phyloP scores from a whole-genome alignment of 2,888 invertebrate species.

The Patella depressa region DNA sequence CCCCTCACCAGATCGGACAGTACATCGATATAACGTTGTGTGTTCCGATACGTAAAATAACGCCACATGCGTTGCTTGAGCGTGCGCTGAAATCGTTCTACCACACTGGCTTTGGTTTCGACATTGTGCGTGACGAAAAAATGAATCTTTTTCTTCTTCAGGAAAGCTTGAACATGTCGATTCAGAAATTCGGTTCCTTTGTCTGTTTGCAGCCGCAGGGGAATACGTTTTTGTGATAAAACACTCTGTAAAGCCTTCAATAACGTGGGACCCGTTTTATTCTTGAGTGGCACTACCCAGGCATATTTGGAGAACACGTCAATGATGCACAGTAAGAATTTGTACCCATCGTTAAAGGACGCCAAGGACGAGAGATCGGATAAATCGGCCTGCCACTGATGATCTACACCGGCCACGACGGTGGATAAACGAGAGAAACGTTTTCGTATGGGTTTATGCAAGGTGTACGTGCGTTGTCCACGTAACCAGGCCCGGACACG shows the following conservation, averaged over 20 bases:
- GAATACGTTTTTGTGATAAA: slow-evolving; percentile 26
- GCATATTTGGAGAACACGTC: slow-evolving; percentile 52
- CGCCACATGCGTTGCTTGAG: slow-evolving; percentile 39
- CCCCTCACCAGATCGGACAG: slow-evolving; percentile 28
- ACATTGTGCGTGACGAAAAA: slow-evolving; percentile 50
- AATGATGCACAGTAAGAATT: slow-evolving; percentile 47
- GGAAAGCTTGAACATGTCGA: slow-evolving; percentile 26
- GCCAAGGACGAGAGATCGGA: slow-evolving; percentile 29
- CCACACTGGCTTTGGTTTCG: slow-evolving; percentile 57
- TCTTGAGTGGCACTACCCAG: slow-evolving; percentile 45
- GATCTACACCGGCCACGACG: slow-evolving; percentile 42
- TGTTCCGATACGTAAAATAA: slow-evolving; percentile 28
- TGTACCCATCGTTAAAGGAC: slow-evolving; percentile 47
- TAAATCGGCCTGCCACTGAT: slow-evolving; percentile 49
- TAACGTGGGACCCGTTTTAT: slow-evolving; percentile 40
- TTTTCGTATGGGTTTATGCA: slow-evolving; percentile 33
- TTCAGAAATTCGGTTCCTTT: slow-evolving; percentile 50
- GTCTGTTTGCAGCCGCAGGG: slow-evolving; percentile 43
- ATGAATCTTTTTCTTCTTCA: slow-evolving; percentile 31
- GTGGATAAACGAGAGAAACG: slow-evolving; percentile 30
- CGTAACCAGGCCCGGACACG: background rate
- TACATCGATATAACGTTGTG: slow-evolving; percentile 29
- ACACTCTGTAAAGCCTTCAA: slow-evolving; percentile 40
- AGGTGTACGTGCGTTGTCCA: slow-evolving; percentile 35
- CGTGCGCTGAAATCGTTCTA: slow-evolving; percentile 56